These are phyloP conservation scores for Pemphredon lugubris DNA, from an alignment of 2,888 invertebrate genomes.

Conservation along the genomic window DNA sequence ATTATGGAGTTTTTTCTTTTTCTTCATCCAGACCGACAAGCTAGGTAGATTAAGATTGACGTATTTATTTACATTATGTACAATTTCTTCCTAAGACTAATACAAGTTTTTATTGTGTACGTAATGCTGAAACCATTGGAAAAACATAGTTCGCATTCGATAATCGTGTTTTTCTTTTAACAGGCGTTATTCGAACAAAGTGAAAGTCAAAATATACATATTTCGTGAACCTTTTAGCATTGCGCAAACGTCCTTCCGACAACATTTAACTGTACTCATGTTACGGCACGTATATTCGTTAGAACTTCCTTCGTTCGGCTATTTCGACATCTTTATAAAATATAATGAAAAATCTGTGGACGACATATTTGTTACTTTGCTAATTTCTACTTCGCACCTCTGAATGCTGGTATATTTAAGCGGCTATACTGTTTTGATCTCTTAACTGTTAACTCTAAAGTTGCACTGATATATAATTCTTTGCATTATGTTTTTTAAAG, in stretches of 20 bases:
- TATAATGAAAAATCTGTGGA: slow-evolving; percentile 71
- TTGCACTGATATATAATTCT: slow-evolving; percentile 36
- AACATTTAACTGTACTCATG: slow-evolving; percentile 49
- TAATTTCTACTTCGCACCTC: slow-evolving; percentile 55
- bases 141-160: slow-evolving; percentile 39
- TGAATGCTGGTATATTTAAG: slow-evolving; percentile 41
- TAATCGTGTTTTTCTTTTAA: slow-evolving; percentile 22
- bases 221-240: slow-evolving; percentile 45
- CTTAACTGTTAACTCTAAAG: slow-evolving; percentile 49
- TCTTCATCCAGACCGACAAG: slow-evolving; percentile 75
- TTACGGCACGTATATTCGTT: slow-evolving; percentile 39
- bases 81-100: slow-evolving; percentile 68
- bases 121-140: slow-evolving; percentile 65
- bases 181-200: slow-evolving; percentile 23
- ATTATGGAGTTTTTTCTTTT: slow-evolving; percentile 57
- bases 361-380: slow-evolving; percentile 60
- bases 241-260: slow-evolving; percentile 55
- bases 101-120: slow-evolving; percentile 61
- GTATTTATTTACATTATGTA: slow-evolving; percentile 80
- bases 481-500: slow-evolving; percentile 51
- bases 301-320: slow-evolving; percentile 48
- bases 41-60: slow-evolving; percentile 68
- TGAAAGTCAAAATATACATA: slow-evolving; percentile 27
- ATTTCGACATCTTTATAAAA: slow-evolving; percentile 66
- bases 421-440: slow-evolving; percentile 55